Conservation (phyloP, 2,113 vertebrate species). For the Thomomys bottae region DNA sequence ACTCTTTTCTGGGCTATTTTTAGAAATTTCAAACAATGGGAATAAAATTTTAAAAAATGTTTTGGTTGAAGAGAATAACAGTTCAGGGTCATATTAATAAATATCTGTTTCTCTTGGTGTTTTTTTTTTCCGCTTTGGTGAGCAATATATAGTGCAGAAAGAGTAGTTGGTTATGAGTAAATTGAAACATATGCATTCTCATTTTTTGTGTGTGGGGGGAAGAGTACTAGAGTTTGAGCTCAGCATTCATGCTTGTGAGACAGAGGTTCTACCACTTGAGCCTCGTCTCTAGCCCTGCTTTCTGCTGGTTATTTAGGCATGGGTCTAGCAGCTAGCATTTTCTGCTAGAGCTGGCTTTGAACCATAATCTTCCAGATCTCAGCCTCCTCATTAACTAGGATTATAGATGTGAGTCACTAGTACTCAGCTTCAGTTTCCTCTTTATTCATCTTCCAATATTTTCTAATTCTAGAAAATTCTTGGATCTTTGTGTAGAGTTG, state of each 20-base stretch:
- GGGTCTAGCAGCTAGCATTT: too few relatives aligned
- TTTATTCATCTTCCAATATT: background rate
- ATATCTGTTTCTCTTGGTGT: background rate
- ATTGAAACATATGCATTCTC: background rate
- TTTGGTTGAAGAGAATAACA: constrained; percentile 35
- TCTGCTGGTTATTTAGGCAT: too few relatives aligned
- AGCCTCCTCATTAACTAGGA: too few relatives aligned
- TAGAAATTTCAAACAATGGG: background rate
- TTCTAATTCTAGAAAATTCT: background rate
- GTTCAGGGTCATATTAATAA: constrained; percentile 2
- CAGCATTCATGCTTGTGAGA: too few relatives aligned
- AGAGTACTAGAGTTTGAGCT: too few relatives aligned
- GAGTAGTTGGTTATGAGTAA: background rate
- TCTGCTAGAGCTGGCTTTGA: too few relatives aligned
- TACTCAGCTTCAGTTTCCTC: background rate
- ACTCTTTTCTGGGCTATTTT: constrained; percentile 28
- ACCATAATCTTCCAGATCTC: too few relatives aligned
- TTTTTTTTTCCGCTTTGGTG: constrained; percentile 6
- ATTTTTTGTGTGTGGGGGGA: too few relatives aligned
- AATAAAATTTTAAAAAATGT: too few relatives aligned
- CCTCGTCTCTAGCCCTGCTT: too few relatives aligned
- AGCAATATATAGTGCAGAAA: background rate
- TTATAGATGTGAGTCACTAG: too few relatives aligned
- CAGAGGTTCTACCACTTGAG: too few relatives aligned
- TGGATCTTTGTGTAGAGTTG: constrained; percentile 6